Conservation (phyloP, 2,888 invertebrate genomes). For the Griposia aprilina region DNA sequence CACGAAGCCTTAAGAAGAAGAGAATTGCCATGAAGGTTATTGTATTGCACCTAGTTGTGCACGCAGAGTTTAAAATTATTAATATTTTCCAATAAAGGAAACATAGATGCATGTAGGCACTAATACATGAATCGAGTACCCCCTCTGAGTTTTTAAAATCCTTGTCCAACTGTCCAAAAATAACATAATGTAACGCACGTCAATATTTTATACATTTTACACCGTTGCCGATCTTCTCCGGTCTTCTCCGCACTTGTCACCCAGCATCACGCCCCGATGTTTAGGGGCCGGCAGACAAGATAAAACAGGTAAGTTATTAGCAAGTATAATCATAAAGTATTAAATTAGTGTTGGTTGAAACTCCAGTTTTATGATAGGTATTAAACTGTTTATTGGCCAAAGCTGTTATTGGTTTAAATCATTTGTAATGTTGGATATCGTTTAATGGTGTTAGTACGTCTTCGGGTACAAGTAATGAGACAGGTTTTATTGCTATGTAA, state of each 20-base stretch:
- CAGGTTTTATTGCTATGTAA: slow-evolving; percentile 35
- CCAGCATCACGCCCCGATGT: slow-evolving; percentile 61
- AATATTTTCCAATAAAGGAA: background rate
- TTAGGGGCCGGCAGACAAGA: slow-evolving; percentile 55
- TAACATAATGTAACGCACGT: slow-evolving; percentile 74
- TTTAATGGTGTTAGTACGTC: slow-evolving; percentile 41
- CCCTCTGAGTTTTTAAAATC: slow-evolving; percentile 65
- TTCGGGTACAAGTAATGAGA: slow-evolving; percentile 35
- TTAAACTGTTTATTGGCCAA: slow-evolving; percentile 54
- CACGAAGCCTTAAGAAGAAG: background rate
- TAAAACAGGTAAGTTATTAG: slow-evolving; percentile 66
- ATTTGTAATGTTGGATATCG: slow-evolving; percentile 57
- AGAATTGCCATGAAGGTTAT: background rate
- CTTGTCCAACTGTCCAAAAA: slow-evolving; percentile 77
- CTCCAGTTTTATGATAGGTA: slow-evolving; percentile 59
- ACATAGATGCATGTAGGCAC: slow-evolving; percentile 1
- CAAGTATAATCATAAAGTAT: slow-evolving; percentile 53
- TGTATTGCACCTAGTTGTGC: background rate
- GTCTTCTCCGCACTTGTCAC: slow-evolving; percentile 60
- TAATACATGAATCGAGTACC: slow-evolving; percentile 9
- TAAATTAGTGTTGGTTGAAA: slow-evolving; percentile 61
- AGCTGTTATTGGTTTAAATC: slow-evolving; percentile 58
- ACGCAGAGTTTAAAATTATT: background rate
- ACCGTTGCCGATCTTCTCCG: slow-evolving; percentile 69
- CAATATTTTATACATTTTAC: slow-evolving; percentile 86